These are phyloP conservation scores for Leucozona laternaria DNA, from an alignment of 2,888 invertebrate genomes.

Conservation along the genomic window DNA sequence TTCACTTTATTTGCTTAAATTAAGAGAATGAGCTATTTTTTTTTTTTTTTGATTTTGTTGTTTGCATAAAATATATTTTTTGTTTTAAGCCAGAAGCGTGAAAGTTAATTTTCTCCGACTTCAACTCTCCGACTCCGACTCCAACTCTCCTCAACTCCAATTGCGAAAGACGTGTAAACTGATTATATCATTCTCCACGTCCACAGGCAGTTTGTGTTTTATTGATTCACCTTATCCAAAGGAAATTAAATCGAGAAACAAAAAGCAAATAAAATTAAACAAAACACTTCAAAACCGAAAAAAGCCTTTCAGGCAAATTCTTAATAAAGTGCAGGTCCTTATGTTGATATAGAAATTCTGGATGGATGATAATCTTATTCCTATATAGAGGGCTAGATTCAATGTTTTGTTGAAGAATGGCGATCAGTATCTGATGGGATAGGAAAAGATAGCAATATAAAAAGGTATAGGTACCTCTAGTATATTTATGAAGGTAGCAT, in stretches of 20 bases:
- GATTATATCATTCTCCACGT: conserved; percentile 34
- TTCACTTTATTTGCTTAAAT: conserved; percentile 22
- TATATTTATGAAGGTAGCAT: too few relatives aligned
- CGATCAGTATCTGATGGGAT: conserved; percentile 17
- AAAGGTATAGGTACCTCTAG: too few relatives aligned
- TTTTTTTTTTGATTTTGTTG: conserved; percentile 6
- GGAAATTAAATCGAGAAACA: conserved; percentile 58
- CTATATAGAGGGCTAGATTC: not conserved
- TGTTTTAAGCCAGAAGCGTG: conserved; percentile 32
- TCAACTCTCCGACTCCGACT: not conserved
- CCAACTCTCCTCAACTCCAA: too few relatives aligned
- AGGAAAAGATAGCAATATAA: not conserved
- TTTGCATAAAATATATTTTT: not conserved
- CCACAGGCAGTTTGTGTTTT: conserved; percentile 33
- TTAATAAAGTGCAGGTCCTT: not conserved
- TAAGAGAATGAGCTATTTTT: not conserved
- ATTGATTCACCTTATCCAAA: conserved; percentile 65
- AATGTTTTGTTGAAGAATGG: conserved; percentile 8
- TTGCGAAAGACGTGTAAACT: conserved; percentile 28
- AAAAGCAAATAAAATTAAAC: conserved; percentile 38
- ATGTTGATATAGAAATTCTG: conserved; percentile 14
- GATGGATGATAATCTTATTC: conserved; percentile 14
- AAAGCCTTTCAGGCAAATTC: conserved; percentile 38
- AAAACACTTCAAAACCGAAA: conserved; percentile 48
- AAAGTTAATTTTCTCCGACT: conserved; percentile 25